Percentiles rank a stretch among this genome's conserved stretches.
Conservation (phyloP, 92 coral and sea anemone genomes). For the Bergia puertoricense region DNA sequence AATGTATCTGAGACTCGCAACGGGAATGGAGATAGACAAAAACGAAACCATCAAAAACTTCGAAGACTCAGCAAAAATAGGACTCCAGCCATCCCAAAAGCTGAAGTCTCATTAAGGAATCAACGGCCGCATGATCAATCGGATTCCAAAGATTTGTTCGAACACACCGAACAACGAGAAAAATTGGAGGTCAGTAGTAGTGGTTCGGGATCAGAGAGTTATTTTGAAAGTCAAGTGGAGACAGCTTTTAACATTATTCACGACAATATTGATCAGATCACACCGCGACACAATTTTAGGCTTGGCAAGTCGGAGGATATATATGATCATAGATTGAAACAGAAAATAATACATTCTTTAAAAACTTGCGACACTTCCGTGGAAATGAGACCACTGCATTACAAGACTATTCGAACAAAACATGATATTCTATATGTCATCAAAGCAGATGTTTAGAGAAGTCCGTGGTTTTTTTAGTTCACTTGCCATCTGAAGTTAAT, state of each 20-base stretch:
- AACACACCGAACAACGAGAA: not conserved
- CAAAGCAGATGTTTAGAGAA: conserved; percentile 46
- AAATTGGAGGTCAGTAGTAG: conserved; percentile 11
- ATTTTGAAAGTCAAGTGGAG: conserved; percentile 34
- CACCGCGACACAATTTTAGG: conserved; percentile 6
- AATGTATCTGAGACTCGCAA: not conserved
- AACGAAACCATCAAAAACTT: conserved; percentile 33
- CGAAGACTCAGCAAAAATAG: conserved; percentile 22
- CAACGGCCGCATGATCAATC: not conserved
- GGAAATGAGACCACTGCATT: conserved; percentile 23
- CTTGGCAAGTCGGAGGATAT: not conserved
- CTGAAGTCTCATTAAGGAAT: conserved; percentile 6
- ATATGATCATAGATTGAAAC: conserved; percentile 22
- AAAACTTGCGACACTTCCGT: conserved; percentile 21
- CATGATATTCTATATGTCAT: conserved; percentile 52
- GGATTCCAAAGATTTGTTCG: conserved; percentile 9
- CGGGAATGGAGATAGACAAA: not conserved
- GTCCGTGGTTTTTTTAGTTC: not conserved
- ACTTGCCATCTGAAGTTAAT: too few species aligned
- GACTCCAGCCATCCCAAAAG: not conserved
- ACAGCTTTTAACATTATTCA: conserved; percentile 29
- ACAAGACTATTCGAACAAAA: conserved; percentile 55
- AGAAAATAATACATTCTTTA: conserved; percentile 25
- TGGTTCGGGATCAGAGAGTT: conserved; percentile 36
- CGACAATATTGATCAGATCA: conserved; percentile 26